Evolutionary conservation across 2,888 invertebrate species (phyloP).

Genomic region (Archips xylosteana): DNA sequence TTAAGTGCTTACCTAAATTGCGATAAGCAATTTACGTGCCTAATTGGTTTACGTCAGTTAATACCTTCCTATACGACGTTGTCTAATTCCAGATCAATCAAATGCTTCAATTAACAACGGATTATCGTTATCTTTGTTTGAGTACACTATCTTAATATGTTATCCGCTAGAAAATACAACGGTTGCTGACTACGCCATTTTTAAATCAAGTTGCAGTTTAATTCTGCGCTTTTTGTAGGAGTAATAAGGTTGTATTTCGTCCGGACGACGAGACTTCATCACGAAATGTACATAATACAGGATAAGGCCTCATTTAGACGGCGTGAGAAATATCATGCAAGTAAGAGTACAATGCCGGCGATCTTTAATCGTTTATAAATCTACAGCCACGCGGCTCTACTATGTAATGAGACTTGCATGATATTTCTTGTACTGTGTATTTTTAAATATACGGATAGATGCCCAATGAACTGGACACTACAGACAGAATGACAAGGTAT

Average conservation of each 20-base stretch:
- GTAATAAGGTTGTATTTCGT: not conserved
- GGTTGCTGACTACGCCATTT: too few relatives aligned
- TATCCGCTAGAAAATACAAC: not conserved
- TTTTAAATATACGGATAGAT: not conserved
- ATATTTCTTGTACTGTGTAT: not conserved
- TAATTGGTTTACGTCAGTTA: not conserved
- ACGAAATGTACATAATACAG: not conserved
- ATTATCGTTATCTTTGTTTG: not conserved
- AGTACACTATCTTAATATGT: not conserved
- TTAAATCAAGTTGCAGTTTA: too few relatives aligned
- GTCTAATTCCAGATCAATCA: constrained; percentile 3
- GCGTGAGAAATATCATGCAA: too few relatives aligned
- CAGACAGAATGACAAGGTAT: not conserved
- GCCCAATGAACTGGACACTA: not conserved
- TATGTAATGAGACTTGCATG: too few relatives aligned
- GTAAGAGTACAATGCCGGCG: too few relatives aligned
- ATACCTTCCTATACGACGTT: not conserved
- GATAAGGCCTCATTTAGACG: not conserved
- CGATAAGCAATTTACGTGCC: not conserved
- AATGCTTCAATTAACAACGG: not conserved
- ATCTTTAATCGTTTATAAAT: too few relatives aligned
- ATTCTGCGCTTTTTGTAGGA: not conserved
- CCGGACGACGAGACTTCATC: not conserved
- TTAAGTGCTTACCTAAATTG: too few relatives aligned
- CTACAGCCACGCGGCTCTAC: too few relatives aligned